phyloP scores from a whole-genome alignment of 35 echinoderm and acorn worm species.

The Ptychodera flava region DNA sequence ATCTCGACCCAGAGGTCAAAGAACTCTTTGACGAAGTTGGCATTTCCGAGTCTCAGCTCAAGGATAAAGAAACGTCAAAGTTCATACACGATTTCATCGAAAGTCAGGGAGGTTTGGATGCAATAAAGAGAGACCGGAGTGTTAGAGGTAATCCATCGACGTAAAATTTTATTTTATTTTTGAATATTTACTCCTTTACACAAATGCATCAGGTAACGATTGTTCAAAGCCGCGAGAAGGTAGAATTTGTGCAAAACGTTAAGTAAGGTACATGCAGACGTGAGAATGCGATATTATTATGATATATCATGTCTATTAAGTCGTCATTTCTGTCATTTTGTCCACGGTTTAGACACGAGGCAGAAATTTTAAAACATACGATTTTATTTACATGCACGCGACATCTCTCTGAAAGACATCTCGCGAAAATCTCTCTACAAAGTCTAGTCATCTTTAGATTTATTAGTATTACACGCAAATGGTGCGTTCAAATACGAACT shows the following conservation, averaged over 20 bases:
- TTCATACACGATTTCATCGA: constrained; percentile 21
- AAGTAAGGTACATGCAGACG: too few relatives aligned
- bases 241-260: not conserved
- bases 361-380: too few relatives aligned
- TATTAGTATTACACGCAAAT: not conserved
- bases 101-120: constrained; percentile 7
- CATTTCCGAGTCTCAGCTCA: not conserved
- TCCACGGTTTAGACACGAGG: too few relatives aligned
- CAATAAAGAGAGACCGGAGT: not conserved
- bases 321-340: too few relatives aligned
- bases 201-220: not conserved
- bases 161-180: not conserved
- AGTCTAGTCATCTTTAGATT: not conserved
- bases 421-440: too few relatives aligned
- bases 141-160: not conserved
- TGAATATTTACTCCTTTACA: not conserved
- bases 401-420: too few relatives aligned
- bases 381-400: too few relatives aligned
- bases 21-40: constrained; percentile 5
- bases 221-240: not conserved
- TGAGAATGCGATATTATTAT: too few relatives aligned
- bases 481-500: not conserved
- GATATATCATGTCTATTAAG: too few relatives aligned
- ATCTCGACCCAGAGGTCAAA: constrained; percentile 5
- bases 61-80: constrained; percentile 20